phyloP scores from a whole-genome alignment of 2,888 invertebrate genomes.

The Hydriomena furcata region DNA sequence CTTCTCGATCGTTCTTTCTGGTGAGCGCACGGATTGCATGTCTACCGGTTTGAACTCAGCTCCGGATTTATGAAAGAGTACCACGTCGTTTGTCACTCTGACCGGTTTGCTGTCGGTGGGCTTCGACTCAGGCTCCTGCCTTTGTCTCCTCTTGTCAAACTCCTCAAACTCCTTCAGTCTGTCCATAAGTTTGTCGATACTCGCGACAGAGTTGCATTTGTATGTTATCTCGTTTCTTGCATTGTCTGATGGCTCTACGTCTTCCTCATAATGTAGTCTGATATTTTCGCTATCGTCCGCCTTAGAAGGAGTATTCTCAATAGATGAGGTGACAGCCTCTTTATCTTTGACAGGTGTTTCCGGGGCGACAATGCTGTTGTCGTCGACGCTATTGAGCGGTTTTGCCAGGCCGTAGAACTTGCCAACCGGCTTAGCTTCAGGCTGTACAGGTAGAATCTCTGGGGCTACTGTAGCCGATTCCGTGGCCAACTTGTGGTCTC shows the following conservation, averaged over 20 bases:
- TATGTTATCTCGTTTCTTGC: conserved; percentile 64
- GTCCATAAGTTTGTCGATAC: conserved; percentile 79
- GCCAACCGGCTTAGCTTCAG: conserved; percentile 61
- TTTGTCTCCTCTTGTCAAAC: conserved; percentile 75
- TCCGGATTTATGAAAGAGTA: conserved; percentile 75
- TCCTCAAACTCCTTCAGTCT: conserved; percentile 79
- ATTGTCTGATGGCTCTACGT: conserved; percentile 64
- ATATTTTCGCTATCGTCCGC: conserved; percentile 76
- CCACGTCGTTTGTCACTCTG: conserved; percentile 78
- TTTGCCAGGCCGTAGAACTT: conserved; percentile 71
- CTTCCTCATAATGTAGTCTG: conserved; percentile 73
- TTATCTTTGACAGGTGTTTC: conserved; percentile 72
- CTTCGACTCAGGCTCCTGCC: conserved; percentile 69
- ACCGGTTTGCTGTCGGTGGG: conserved; percentile 64
- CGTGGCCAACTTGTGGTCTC: conserved; percentile 56
- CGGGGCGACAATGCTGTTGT: conserved; percentile 53
- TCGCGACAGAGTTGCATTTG: conserved; percentile 67
- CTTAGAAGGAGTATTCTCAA: conserved; percentile 69
- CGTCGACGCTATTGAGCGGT: conserved; percentile 61
- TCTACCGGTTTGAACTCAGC: conserved; percentile 73
- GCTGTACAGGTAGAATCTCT: conserved; percentile 45
- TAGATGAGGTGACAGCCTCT: conserved; percentile 50
- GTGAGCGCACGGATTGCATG: conserved; percentile 70
- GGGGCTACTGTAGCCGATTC: conserved; percentile 32
- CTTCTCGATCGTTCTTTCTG: conserved; percentile 72